Base-by-base conservation (phyloP, 2,797 vertebrate species). In the Gallirallus australis region DNA sequence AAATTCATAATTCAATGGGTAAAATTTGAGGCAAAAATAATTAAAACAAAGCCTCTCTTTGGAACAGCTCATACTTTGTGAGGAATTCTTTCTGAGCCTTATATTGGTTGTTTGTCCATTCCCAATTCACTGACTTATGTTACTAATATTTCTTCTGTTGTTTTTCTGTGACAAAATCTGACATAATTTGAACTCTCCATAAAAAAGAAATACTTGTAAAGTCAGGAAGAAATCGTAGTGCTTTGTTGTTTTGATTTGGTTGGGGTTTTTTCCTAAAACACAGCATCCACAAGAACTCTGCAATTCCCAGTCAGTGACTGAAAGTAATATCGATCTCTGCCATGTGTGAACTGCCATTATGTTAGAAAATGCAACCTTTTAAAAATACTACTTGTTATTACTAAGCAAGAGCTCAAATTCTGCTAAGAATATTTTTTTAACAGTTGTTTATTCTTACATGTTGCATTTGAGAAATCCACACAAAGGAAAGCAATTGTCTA, bases 11-110 rank as follows among this genome's bases (percentile, higher is more conserved):
- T 95, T 60, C 54, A 40, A 5, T 54, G 45, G 42, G 42, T 31
- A 82, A 97, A 97, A 89, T 94, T 48, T 94, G 57, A 82, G 77
- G 70, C 52, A 94, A 96, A 96, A 92, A 89, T 82, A 96, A 93
- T 95, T 97, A 82, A 96, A 97, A 81, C 61, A 11, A 95, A 94
- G 82, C n/a, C 65, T 9, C 84, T 56, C 64, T 93, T 94, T 96
- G 77, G 39, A 95, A 79, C 21, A 40, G 71, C 54, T 17, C 47
- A 40, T 90, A 65, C 93, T 95, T 92, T 97, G 54, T 69, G 68
- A 96, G 89, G 82, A 96, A 86, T 59, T 76, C 13, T 84, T 79
- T 86, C n/a, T 89, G 76, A 94, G 63, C 88, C 50, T 92, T 91
- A 54, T 79, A 88, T 81, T 83, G 39, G 19, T 48, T 83, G 52